phyloP scores from a whole-genome alignment of 2,888 invertebrate species.

The Philhelius pedissequus region DNA sequence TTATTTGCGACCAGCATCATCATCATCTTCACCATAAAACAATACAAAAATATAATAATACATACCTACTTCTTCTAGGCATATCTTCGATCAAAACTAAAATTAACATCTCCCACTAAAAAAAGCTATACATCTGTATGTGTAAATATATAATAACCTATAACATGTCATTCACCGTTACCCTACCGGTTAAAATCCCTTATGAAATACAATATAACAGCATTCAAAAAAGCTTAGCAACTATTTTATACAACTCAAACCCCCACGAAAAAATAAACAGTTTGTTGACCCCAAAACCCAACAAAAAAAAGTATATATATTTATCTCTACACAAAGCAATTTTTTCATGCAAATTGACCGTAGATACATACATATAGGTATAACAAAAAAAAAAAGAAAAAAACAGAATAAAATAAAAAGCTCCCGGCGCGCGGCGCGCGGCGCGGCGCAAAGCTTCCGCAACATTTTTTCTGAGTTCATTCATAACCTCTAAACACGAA shows the following conservation, averaged over 20 bases:
- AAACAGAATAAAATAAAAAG: conserved; percentile 31
- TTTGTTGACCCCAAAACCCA: conserved; percentile 53
- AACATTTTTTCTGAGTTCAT: conserved; percentile 31
- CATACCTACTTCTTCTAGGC: background rate
- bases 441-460: conserved; percentile 4
- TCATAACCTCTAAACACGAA: conserved; percentile 55
- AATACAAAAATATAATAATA: background rate
- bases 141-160: background rate
- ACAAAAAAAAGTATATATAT: conserved; percentile 21
- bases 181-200: conserved; percentile 42
- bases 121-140: background rate
- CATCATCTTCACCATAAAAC: background rate
- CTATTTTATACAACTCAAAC: conserved; percentile 41
- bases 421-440: no score
- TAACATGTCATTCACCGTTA: conserved; percentile 33
- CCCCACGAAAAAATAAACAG: conserved; percentile 51
- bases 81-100: background rate
- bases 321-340: conserved; percentile 40
- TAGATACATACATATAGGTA: conserved; percentile 14
- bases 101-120: conserved; percentile 15
- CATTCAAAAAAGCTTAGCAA: conserved; percentile 30
- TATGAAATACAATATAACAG: conserved; percentile 26
- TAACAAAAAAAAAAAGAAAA: background rate
- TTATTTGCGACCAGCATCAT: background rate
- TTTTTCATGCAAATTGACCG: conserved; percentile 62